phyloP scores from a whole-genome alignment of 1,140 invertebrate genomes.

The Ceratina australensis region DNA sequence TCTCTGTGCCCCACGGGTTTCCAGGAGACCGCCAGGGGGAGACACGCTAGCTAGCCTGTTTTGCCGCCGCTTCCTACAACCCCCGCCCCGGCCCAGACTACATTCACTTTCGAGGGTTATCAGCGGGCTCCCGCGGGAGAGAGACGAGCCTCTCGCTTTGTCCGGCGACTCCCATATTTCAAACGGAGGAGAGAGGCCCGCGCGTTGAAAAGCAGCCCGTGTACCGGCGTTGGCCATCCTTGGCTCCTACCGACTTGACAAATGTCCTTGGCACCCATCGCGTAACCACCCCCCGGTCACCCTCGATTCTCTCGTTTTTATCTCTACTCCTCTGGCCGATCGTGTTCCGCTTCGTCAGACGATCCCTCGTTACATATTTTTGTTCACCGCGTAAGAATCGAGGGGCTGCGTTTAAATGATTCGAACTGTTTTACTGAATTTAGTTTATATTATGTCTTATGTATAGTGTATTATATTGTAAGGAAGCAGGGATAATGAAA shows the following conservation, averaged over 20 bases:
- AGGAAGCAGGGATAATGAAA: no score
- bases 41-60: no score
- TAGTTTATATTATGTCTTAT: no score
- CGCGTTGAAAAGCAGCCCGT: slow-evolving; percentile 23
- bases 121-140: slow-evolving; percentile 44
- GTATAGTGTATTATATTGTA: no score
- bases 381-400: no score
- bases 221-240: slow-evolving; percentile 30
- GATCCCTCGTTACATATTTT: no score
- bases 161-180: slow-evolving; percentile 54
- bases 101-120: slow-evolving; percentile 56
- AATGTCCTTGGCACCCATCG: slow-evolving; percentile 16
- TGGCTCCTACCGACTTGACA: slow-evolving; percentile 31
- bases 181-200: slow-evolving; percentile 38
- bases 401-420: no score
- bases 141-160: slow-evolving; percentile 45
- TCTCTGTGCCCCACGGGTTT: background rate
- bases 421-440: no score
- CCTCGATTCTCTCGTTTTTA: slow-evolving; percentile 1
- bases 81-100: slow-evolving; percentile 28
- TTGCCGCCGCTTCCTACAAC: no score
- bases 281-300: no score
- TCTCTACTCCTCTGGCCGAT: background rate
- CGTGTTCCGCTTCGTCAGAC: no score
- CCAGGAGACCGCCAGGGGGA: no score